Conservation (phyloP, 2,113 vertebrate species). For the Mormyrus lacerda region DNA sequence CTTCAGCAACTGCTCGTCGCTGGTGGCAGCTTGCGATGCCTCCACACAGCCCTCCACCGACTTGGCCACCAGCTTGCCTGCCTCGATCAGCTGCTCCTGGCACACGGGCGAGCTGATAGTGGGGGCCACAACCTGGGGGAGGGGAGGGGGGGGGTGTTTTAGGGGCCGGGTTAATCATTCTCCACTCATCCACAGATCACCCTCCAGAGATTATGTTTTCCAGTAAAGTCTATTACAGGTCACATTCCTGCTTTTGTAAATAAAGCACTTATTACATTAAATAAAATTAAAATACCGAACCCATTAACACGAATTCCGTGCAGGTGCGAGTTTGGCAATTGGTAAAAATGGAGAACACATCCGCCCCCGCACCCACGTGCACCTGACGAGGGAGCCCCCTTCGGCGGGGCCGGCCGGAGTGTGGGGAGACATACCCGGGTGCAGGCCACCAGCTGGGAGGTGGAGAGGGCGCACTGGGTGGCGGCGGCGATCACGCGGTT, state of each 20-base stretch:
- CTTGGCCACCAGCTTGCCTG: slow-evolving; percentile 88
- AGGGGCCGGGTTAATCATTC: neutral
- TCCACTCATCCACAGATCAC: neutral
- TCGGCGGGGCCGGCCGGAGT: neutral
- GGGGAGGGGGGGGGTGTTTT: neutral
- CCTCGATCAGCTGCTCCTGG: slow-evolving; percentile 91
- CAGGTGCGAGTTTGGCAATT: neutral
- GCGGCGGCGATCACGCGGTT: slow-evolving; percentile 89
- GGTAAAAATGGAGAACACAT: neutral
- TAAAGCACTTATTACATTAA: neutral
- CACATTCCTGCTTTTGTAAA: neutral
- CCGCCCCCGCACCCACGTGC: neutral
- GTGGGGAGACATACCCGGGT: slow-evolving; percentile 71
- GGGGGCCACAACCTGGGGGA: slow-evolving; percentile 86
- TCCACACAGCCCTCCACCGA: slow-evolving; percentile 91
- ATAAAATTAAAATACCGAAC: neutral
- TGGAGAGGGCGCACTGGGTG: slow-evolving; percentile 91
- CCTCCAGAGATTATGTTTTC: neutral
- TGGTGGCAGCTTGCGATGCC: slow-evolving; percentile 81
- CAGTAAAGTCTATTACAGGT: neutral
- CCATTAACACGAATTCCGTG: neutral
- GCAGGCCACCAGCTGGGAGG: slow-evolving; percentile 93
- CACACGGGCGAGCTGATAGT: slow-evolving; percentile 93
- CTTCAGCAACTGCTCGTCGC: slow-evolving; percentile 81
- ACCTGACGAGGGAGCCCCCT: neutral